Conservation (phyloP, 2,888 invertebrate genomes). For the Platerodrilus igneus region DNA sequence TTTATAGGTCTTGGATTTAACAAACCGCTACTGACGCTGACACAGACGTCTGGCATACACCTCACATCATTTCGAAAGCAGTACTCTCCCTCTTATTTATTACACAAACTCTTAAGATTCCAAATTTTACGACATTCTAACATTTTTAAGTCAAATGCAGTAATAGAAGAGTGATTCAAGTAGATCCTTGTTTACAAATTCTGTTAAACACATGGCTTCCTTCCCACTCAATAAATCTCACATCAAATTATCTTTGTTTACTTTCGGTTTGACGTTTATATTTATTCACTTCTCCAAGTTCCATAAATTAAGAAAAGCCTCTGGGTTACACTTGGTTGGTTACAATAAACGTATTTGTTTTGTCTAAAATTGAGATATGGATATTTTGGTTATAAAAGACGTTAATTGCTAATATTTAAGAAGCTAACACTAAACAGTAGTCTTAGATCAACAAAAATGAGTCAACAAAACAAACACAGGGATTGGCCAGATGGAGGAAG, state of each 20-base stretch:
- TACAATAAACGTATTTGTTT: constrained; percentile 1
- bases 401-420: constrained; percentile 8
- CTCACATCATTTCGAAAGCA: too few relatives aligned
- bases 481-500: constrained; percentile 7
- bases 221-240: constrained; percentile 29
- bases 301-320: too few relatives aligned
- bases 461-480: constrained; percentile 11
- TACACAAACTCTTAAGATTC: too few relatives aligned
- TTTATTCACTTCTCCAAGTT: constrained; percentile 14
- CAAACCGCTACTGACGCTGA: too few relatives aligned
- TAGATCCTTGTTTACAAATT: constrained; percentile 28
- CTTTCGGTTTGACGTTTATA: constrained; percentile 13
- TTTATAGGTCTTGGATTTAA: too few relatives aligned
- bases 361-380: background rate
- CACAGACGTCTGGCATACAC: too few relatives aligned
- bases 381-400: constrained; percentile 1
- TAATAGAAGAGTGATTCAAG: constrained; percentile 13
- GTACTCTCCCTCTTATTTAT: too few relatives aligned
- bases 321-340: too few relatives aligned
- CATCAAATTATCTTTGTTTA: constrained; percentile 30
- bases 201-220: constrained; percentile 26
- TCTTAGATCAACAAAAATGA: constrained; percentile 14
- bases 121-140: too few relatives aligned
- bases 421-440: constrained; percentile 15
- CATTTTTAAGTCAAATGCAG: too few relatives aligned